Percentiles rank a stretch among this genome's conserved stretches.
These are phyloP conservation scores for Paracanthobrama guichenoti DNA, from an alignment of 2,113 vertebrate genomes.

Conservation along the genomic window DNA sequence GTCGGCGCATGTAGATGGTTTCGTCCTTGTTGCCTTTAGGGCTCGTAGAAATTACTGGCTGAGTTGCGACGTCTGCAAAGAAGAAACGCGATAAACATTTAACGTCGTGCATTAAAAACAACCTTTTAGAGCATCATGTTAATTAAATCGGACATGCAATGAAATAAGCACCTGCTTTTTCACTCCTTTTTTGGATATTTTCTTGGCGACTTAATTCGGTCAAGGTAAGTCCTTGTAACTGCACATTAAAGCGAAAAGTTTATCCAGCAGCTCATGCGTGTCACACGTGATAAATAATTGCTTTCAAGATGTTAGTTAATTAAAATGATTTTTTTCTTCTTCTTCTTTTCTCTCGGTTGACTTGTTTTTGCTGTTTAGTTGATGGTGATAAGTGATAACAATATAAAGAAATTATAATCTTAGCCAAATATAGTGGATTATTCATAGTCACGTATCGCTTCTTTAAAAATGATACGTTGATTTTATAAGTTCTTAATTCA, in stretches of 20 bases:
- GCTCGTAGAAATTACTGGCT: background rate
- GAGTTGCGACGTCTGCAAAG: background rate
- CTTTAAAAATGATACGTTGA: background rate
- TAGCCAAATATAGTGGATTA: background rate
- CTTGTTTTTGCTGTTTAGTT: background rate
- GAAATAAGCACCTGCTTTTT: background rate
- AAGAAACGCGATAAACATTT: background rate
- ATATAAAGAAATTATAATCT: background rate
- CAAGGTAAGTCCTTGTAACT: background rate
- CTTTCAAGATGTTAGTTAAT: background rate
- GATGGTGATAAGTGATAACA: background rate
- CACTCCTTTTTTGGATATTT: background rate
- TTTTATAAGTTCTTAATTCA: background rate
- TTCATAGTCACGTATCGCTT: background rate
- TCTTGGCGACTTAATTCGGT: background rate
- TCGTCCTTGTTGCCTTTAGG: constrained; percentile 22
- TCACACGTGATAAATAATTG: background rate
- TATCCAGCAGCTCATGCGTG: background rate
- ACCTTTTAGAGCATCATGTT: too few relatives aligned
- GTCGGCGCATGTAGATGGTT: background rate
- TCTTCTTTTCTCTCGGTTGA: background rate
- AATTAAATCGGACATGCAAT: background rate
- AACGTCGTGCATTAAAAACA: background rate
- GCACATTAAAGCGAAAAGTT: background rate
- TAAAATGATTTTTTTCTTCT: background rate